These are phyloP conservation scores for Lycodopsis pacificus DNA, from an alignment of 2,797 vertebrate genomes.

Conservation along the genomic window DNA sequence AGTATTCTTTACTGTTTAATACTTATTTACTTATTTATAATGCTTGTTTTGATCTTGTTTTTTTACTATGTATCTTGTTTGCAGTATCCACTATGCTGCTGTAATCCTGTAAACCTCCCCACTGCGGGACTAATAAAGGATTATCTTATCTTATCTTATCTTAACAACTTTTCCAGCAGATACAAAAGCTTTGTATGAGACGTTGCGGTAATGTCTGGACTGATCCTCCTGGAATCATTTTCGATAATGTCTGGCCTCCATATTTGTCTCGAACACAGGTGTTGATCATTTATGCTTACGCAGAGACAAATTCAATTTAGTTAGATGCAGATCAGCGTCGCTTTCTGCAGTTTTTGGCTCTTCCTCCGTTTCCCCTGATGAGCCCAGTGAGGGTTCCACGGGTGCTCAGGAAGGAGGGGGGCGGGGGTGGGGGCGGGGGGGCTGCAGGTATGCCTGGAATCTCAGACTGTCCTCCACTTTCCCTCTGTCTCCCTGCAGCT, in stretches of 20 bases:
- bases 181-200: neutral
- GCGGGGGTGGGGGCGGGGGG: neutral
- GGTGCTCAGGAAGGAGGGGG: constrained; percentile 66
- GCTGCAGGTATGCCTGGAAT: constrained; percentile 79
- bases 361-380: constrained; percentile 52
- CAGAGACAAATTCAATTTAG: constrained; percentile 7
- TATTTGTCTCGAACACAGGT: neutral
- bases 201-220: neutral
- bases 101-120: no score
- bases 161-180: neutral
- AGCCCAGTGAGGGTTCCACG: constrained; percentile 59
- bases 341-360: constrained; percentile 40
- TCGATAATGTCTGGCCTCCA: neutral
- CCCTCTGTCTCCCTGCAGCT: constrained; percentile 60
- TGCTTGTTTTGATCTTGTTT: no score
- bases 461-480: constrained; percentile 76
- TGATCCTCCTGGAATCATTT: neutral
- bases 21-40: no score
- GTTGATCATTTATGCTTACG: neutral
- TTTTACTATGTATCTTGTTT: no score
- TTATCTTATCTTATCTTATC: no score
- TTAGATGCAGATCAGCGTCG: constrained; percentile 19
- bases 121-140: no score
- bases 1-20: neutral
- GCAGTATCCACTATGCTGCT: no score